These are phyloP conservation scores for Platysternon megacephalum DNA, from an alignment of 2,113 vertebrate species.

Conservation along the genomic window DNA sequence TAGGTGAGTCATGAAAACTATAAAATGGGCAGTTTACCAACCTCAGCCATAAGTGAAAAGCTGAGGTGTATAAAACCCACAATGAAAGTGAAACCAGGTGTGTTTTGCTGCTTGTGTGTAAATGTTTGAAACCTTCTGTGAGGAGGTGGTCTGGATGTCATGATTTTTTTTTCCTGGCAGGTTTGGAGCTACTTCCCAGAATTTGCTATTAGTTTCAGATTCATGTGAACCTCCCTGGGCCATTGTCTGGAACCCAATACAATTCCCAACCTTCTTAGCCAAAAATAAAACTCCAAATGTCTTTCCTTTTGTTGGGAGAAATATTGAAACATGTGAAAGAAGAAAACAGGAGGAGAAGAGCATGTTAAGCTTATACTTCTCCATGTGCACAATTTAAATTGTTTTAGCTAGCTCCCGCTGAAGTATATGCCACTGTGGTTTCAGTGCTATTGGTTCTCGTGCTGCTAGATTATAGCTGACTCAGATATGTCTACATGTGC, in stretches of 20 bases:
- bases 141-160: background rate
- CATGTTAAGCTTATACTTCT: background rate
- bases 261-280: background rate
- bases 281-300: background rate
- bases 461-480: background rate
- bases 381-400: background rate
- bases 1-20: background rate
- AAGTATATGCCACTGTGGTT: background rate
- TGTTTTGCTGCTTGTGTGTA: background rate
- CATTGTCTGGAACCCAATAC: background rate
- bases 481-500: background rate
- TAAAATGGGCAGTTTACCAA: background rate
- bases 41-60: background rate
- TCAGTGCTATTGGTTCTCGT: background rate
- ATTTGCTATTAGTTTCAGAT: background rate
- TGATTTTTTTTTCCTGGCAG: background rate
- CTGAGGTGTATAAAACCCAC: background rate
- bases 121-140: background rate
- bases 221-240: background rate
- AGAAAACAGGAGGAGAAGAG: background rate
- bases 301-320: background rate
- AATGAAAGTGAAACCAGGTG: background rate
- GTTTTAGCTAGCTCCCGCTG: background rate
- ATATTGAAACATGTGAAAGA: background rate
- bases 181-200: background rate